Base-by-base conservation (phyloP, 2,113 vertebrate species). In the Dicaeum eximium region DNA sequence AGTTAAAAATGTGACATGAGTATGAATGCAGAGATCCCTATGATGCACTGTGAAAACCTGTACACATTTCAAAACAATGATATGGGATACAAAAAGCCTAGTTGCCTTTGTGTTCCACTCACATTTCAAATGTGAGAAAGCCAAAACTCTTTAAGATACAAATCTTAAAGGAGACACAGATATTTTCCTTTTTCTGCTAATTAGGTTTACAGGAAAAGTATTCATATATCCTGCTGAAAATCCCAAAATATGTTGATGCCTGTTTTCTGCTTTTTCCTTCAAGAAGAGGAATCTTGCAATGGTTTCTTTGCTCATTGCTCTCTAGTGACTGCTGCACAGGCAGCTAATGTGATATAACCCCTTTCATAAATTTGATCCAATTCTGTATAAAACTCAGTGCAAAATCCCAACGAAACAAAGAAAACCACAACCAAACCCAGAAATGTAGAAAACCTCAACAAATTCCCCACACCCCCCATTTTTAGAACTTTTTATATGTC, bases 311-410 rank as follows among this genome's bases (percentile, higher is more conserved):
- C 27, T 81, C 19, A 6, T 7, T 75, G 6, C 30, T 77, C 28
- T 58, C 33, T 33, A 27, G 7, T 42, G 42, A 25, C 14, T 80
- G 35, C 33, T 80, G 27, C 40, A 40, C 19, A 48, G 31, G 13
- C 42, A 67, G 22, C 19, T 13, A 67, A 3, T 0, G 0, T 54
- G 27, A 15, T 20, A 35, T 45, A 85, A 33, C 7, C 5, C 2
- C 27, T 79, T 90, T 38, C 24, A 45, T 44, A 23, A 78, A 53
- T 38, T 48, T 38, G 13, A 31, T 88, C 23, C 23, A 45, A 2
- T 51, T 83, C 31, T 7, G 1, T 44, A 13, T 71, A 54, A 92
- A 85, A 70, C 15, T n/a, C 2, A 31, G 18, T 9, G 12, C 15
- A n/a, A 62, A 65, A 37, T 3, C 11, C 44, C 25, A 35, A 35